These are phyloP conservation scores for Schizotus pectinicornis DNA, from an alignment of 2,888 invertebrate species.

Conservation along the genomic window DNA sequence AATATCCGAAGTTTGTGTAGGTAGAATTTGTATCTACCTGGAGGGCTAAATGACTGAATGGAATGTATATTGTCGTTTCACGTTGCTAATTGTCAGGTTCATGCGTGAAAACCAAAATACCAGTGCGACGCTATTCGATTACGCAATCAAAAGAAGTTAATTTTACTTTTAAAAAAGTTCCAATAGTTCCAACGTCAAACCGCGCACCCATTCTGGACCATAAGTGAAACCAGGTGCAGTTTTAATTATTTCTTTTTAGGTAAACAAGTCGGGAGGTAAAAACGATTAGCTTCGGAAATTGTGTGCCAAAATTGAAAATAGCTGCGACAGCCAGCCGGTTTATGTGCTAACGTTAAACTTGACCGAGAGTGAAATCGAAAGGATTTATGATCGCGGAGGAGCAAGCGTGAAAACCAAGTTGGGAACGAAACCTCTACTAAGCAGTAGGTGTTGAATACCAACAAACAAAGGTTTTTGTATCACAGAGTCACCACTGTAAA, in stretches of 20 bases:
- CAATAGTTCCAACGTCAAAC: constrained; percentile 4
- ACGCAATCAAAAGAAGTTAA: constrained; percentile 24
- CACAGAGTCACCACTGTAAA: too few relatives aligned
- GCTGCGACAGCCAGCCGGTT: too few relatives aligned
- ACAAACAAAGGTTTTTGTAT: too few relatives aligned
- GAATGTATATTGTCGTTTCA: constrained; percentile 9
- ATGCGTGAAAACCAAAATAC: constrained; percentile 25
- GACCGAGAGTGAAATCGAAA: background rate
- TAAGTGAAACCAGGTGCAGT: constrained; percentile 5
- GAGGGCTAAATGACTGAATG: constrained; percentile 5
- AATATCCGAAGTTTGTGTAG: constrained; percentile 10
- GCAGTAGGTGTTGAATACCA: too few relatives aligned
- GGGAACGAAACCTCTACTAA: too few relatives aligned
- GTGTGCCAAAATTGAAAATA: background rate
- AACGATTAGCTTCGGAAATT: background rate
- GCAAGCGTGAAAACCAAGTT: too few relatives aligned
- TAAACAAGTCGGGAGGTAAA: background rate
- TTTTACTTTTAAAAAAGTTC: constrained; percentile 18
- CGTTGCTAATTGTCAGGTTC: constrained; percentile 17
- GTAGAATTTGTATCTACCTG: constrained; percentile 4
- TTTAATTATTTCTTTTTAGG: constrained; percentile 10
- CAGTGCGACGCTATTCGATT: constrained; percentile 19
- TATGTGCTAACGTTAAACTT: too few relatives aligned
- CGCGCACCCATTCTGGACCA: background rate
- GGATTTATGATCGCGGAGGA: background rate